Conservation (phyloP, 2,888 invertebrate genomes). For the Agrotis clavis region DNA sequence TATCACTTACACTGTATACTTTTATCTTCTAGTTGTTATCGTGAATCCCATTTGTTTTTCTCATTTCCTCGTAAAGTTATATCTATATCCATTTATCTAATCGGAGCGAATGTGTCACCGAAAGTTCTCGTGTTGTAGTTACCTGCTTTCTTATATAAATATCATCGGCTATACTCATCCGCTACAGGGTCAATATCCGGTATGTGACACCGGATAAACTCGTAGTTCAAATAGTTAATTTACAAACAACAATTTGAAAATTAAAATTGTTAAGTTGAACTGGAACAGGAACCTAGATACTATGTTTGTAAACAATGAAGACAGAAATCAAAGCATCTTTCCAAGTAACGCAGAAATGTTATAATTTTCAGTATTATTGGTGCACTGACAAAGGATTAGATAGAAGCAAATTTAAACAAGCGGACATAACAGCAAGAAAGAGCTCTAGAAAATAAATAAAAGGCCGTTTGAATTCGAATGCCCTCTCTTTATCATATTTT, state of each 20-base stretch:
- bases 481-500: neutral
- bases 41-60: conserved; percentile 16
- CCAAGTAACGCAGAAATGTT: conserved; percentile 6
- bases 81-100: conserved; percentile 36
- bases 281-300: neutral
- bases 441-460: neutral
- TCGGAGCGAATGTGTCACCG: conserved; percentile 26
- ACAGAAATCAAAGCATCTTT: neutral
- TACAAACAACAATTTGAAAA: neutral
- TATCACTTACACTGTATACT: neutral
- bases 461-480: no score
- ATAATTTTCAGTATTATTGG: conserved; percentile 1
- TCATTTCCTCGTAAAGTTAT: conserved; percentile 27
- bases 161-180: neutral
- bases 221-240: neutral
- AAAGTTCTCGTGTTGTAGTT: neutral
- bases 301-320: neutral
- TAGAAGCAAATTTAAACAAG: neutral
- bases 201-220: neutral
- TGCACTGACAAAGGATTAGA: neutral
- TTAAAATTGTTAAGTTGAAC: neutral
- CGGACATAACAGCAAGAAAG: neutral
- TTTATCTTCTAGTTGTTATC: conserved; percentile 25
- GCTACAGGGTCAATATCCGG: neutral
- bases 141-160: neutral